Conservation (phyloP, 2,113 vertebrate genomes). For the Campylomormyrus tamandua region DNA sequence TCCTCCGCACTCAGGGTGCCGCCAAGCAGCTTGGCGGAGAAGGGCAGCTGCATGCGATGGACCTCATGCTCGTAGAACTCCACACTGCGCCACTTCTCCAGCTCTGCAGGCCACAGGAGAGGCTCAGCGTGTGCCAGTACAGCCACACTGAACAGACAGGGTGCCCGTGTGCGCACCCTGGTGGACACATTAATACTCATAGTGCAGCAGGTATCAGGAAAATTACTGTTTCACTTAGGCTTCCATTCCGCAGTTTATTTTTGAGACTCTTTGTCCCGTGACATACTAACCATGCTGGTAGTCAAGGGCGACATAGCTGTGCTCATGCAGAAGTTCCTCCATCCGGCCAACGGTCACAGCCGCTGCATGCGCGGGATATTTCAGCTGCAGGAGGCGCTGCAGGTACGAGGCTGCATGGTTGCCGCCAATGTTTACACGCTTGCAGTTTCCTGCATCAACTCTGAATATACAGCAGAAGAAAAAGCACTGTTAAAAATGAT, state of each 20-base stretch:
- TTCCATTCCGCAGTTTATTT: background rate
- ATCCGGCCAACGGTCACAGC: constrained; percentile 87
- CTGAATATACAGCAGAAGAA: constrained; percentile 47
- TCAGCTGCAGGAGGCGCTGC: constrained; percentile 90
- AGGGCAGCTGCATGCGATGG: constrained; percentile 92
- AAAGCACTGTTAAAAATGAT: background rate
- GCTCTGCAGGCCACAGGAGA: constrained; percentile 56
- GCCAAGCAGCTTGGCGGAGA: constrained; percentile 75
- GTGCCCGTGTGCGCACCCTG: background rate
- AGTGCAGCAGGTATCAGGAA: background rate
- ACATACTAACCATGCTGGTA: constrained; percentile 72
- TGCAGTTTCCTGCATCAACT: constrained; percentile 83
- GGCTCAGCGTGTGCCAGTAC: background rate
- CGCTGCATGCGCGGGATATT: constrained; percentile 84
- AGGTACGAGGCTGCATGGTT: constrained; percentile 83
- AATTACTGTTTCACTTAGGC: background rate
- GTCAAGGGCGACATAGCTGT: constrained; percentile 83
- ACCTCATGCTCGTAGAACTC: constrained; percentile 86
- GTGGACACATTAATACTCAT: background rate
- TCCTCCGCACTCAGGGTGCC: constrained; percentile 77
- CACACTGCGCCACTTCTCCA: constrained; percentile 83
- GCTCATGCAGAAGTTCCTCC: constrained; percentile 90
- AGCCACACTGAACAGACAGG: background rate
- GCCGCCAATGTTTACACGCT: constrained; percentile 87
- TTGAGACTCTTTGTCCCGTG: too few relatives aligned